Base-by-base conservation (phyloP, 2,888 invertebrate genomes). In the Acanthosoma haemorrhoidale region DNA sequence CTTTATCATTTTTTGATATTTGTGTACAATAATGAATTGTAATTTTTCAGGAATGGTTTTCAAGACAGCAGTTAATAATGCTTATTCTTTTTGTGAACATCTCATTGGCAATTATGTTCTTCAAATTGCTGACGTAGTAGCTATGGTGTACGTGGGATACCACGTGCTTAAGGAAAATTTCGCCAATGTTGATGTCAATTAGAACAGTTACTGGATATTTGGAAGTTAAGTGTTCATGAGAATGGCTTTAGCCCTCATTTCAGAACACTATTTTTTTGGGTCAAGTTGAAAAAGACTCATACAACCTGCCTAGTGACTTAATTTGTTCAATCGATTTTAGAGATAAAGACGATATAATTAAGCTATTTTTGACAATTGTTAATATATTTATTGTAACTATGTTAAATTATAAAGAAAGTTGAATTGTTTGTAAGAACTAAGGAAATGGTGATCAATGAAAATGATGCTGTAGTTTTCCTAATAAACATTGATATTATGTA, bases 81-180 rank as follows among this genome's bases (percentile, higher is more conserved):
- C 85, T 95, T 81, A 94, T 95, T 79, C 87, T 95, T 78, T 90
- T 95, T 84, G 89, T 94, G 84, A 95, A 95, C 85, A 90, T 95
- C 83, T 91, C 92, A 77, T 84, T 95, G 86, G 95, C 93, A 82
- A 89, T 95, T 83, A 90, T 95, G 88, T 95, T 95, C 85, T 91
- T 94, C 86, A 94, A 94, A 83, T 86, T 95, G 85, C 86, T 95
- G 79, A 94, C 94, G 90, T 95, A 94, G 92, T 77, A 75, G 71
- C 70, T 67, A 58, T 43, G 58, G 43, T 69, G 61, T 60, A 8
- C 64, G 66, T 69, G 64, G 64, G 66, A n/a, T 36, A 31, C 39
- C 57, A 61, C 36, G 69, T 69, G 39, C 25, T 64, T 34, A 25
- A 25, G 39, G 57, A 57, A 68, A 59, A 32, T 21, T 25, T 59